Evolutionary conservation across 1,140 invertebrate species (phyloP).

Genomic region (Sesamia nonagrioides): DNA sequence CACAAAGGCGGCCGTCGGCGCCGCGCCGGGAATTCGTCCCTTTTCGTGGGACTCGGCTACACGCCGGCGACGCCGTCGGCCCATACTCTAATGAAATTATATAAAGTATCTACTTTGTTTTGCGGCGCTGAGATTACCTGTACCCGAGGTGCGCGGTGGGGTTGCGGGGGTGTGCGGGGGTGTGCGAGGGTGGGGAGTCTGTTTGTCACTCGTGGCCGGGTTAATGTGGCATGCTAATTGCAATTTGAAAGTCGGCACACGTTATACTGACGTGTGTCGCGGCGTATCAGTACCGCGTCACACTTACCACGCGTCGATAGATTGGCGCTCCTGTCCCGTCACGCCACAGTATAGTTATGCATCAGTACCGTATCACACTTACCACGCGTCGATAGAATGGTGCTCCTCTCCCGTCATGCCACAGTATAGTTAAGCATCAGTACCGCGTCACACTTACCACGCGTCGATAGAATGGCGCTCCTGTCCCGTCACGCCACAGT

Average conservation of each 20-base stretch:
- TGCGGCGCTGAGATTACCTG: background rate
- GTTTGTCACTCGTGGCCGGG: background rate
- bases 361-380: no score
- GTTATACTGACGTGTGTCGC: no score
- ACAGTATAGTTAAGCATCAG: no score
- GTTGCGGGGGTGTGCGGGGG: no score
- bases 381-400: no score
- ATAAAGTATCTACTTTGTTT: slow-evolving; percentile 6
- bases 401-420: no score
- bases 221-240: background rate
- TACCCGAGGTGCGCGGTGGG: background rate
- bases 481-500: no score
- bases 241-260: slow-evolving; percentile 2
- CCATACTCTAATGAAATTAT: background rate
- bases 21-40: slow-evolving; percentile 8
- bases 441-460: background rate
- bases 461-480: no score
- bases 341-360: no score
- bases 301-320: background rate
- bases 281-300: background rate
- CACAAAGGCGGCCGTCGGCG: slow-evolving; percentile 39
- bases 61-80: background rate
- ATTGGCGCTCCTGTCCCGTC: no score
- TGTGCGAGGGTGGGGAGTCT: no score
- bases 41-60: background rate